Conservation (phyloP, 2,888 invertebrate species). For the Ethmia dodecea region DNA sequence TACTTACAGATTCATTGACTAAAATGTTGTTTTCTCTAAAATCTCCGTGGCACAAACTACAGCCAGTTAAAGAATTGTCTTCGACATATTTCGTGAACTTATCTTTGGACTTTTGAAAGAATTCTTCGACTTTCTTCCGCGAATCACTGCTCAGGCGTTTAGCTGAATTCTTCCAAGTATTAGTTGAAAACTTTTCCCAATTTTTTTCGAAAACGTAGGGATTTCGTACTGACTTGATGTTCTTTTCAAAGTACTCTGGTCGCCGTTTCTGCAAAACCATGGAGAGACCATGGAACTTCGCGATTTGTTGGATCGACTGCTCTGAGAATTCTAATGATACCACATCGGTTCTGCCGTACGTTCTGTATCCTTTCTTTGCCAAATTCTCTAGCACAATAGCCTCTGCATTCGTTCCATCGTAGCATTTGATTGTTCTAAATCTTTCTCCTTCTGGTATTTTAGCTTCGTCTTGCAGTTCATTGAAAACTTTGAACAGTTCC, state of each 20-base stretch:
- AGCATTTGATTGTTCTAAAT: conserved; percentile 34
- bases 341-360: conserved; percentile 23
- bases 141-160: conserved; percentile 18
- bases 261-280: conserved; percentile 23
- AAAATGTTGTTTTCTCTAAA: conserved; percentile 48
- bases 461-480: conserved; percentile 35
- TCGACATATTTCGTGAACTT: conserved; percentile 25
- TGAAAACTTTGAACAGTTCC: conserved; percentile 34
- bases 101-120: conserved; percentile 19
- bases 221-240: conserved; percentile 8
- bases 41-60: conserved; percentile 49
- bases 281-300: conserved; percentile 31
- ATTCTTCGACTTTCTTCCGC: conserved; percentile 25
- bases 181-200: conserved; percentile 13
- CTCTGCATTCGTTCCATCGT: conserved; percentile 32
- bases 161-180: conserved; percentile 19
- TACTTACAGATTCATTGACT: conserved; percentile 37
- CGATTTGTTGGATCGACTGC: conserved; percentile 27
- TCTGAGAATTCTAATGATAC: conserved; percentile 26
- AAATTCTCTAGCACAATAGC: conserved; percentile 30
- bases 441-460: conserved; percentile 32
- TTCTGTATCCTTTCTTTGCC: conserved; percentile 24
- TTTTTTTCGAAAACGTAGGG: conserved; percentile 23
- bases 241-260: conserved; percentile 24
- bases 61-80: conserved; percentile 18